Evolutionary conservation across 1,140 invertebrate species (phyloP).

Genomic region (Drosophila equinoxialis): DNA sequence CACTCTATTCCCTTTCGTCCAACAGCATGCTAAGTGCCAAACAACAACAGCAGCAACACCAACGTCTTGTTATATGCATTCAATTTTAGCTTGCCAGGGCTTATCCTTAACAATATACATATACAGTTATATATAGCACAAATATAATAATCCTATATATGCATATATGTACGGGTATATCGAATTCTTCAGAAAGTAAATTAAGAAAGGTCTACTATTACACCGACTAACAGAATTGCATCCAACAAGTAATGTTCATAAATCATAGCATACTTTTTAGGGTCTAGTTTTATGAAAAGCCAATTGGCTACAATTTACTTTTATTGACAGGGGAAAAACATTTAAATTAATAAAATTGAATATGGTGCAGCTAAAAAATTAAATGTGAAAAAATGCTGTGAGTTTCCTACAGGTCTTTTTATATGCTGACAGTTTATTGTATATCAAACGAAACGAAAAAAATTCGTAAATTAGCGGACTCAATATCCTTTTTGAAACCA

Average conservation of each 20-base stretch:
- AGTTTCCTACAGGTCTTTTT: no score
- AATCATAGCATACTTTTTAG: background rate
- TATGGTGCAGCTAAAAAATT: no score
- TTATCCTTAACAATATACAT: background rate
- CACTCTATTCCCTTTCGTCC: background rate
- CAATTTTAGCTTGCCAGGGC: conserved; percentile 31
- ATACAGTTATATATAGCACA: background rate
- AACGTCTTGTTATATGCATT: conserved; percentile 47
- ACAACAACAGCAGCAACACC: no score
- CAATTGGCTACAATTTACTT: no score
- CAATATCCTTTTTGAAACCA: no score
- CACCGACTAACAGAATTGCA: background rate
- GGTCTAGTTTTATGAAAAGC: no score
- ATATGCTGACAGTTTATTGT: no score
- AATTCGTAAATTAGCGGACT: no score
- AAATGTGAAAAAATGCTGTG: no score
- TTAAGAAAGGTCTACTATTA: background rate
- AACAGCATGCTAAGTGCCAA: conserved; percentile 4
- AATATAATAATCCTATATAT: background rate
- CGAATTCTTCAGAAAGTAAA: background rate
- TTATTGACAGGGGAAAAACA: no score
- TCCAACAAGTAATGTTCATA: background rate
- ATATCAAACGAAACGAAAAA: no score
- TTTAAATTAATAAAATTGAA: no score
- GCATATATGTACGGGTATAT: background rate